Conservation (phyloP, 2,113 vertebrate genomes). For the Hemiscyllium ocellatum region DNA sequence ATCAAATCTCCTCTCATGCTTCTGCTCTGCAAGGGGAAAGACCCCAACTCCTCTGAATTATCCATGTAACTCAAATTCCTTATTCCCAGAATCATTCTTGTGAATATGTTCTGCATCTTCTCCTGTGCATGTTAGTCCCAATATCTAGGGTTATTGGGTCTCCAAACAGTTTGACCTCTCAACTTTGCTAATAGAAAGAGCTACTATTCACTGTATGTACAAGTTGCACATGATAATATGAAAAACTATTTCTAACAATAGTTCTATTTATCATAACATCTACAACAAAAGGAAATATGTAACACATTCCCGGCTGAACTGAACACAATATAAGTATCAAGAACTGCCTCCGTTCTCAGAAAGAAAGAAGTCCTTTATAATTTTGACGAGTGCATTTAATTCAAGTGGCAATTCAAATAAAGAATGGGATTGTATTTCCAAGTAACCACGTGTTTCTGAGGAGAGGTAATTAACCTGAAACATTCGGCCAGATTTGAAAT, state of each 20-base stretch:
- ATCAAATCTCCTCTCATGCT: too few relatives aligned
- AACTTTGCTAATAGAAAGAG: not conserved
- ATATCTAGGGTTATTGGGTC: not conserved
- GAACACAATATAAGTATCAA: not conserved
- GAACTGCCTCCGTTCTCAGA: not conserved
- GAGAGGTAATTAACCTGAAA: not conserved
- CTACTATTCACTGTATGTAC: not conserved
- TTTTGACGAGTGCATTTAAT: not conserved
- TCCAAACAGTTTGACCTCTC: not conserved
- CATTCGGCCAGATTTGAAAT: not conserved
- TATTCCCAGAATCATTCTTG: too few relatives aligned
- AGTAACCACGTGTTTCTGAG: not conserved
- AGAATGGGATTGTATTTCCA: not conserved
- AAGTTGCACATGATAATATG: not conserved
- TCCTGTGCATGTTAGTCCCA: not conserved
- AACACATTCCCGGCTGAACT: not conserved
- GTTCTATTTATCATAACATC: not conserved
- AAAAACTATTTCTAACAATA: not conserved
- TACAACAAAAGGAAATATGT: not conserved
- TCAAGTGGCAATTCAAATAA: not conserved
- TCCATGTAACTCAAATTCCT: too few relatives aligned
- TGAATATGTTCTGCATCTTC: too few relatives aligned
- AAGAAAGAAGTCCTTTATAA: not conserved
- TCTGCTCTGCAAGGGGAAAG: too few relatives aligned
- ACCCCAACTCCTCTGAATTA: too few relatives aligned